Percentiles rank a stretch among this genome's conserved stretches.
phyloP scores from a whole-genome alignment of 2,888 invertebrate species.

The Chironomus tentans region DNA sequence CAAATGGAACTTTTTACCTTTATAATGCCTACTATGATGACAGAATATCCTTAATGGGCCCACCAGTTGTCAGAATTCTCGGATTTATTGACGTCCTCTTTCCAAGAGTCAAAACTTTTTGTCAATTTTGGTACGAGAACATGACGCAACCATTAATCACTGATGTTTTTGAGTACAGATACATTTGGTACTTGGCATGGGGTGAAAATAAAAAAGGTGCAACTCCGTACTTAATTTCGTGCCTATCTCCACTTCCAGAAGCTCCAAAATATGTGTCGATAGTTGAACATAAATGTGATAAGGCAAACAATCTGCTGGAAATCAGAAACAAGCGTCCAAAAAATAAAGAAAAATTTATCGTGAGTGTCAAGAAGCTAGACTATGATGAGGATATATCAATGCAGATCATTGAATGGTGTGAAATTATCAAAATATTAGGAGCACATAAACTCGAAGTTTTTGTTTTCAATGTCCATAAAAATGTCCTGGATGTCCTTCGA shows the following conservation, averaged over 20 bases:
- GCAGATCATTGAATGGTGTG: slow-evolving; percentile 12
- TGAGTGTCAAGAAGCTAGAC: background rate
- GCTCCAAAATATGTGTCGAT: background rate
- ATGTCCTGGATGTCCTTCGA: background rate
- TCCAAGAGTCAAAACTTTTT: background rate
- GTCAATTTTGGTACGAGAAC: background rate
- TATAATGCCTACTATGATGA: slow-evolving; percentile 8
- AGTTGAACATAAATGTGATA: background rate
- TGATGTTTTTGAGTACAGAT: background rate
- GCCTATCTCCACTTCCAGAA: background rate
- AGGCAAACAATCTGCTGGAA: background rate
- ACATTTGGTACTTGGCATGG: background rate
- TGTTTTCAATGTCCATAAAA: background rate
- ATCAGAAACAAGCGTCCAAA: background rate
- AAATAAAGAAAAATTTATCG: background rate
- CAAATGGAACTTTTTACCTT: slow-evolving; percentile 1
- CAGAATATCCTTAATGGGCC: background rate
- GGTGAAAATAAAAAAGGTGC: background rate
- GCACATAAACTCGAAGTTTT: background rate
- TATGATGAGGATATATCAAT: background rate
- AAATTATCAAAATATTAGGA: background rate
- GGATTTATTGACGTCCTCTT: background rate
- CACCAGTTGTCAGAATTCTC: background rate
- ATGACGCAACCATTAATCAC: background rate
- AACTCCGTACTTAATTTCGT: background rate